These are phyloP conservation scores for Phylloscopus trochiloides DNA, from an alignment of 2,113 vertebrate species.

Conservation along the genomic window DNA sequence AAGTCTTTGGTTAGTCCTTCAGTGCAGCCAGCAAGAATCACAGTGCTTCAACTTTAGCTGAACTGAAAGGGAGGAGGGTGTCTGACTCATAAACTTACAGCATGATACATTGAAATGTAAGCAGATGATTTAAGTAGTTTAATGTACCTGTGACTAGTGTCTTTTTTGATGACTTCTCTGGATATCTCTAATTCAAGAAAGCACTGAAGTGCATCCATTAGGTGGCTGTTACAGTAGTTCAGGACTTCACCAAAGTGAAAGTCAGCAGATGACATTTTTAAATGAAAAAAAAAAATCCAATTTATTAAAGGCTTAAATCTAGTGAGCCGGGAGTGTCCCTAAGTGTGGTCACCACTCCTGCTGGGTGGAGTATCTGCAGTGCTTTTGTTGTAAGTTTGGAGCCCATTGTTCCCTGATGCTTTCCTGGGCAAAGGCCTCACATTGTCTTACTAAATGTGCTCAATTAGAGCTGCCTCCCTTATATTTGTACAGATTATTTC, in stretches of 20 bases:
- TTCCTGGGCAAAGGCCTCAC: background rate
- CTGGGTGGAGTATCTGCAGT: background rate
- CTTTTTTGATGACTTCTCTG: background rate
- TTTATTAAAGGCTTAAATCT: background rate
- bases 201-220: background rate
- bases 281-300: background rate
- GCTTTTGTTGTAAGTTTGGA: background rate
- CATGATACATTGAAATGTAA: background rate
- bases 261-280: background rate
- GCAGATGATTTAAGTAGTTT: background rate
- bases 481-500: background rate
- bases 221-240: background rate
- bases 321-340: background rate
- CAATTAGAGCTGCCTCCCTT: background rate
- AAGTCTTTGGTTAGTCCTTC: background rate
- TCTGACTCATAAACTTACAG: background rate
- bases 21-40: background rate
- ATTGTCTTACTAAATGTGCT: background rate
- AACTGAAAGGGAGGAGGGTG: background rate
- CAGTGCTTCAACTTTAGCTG: background rate
- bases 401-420: background rate
- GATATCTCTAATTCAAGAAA: background rate
- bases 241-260: background rate
- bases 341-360: background rate
- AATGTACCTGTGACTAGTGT: background rate